A percentile compares a stretch with the other conserved stretches of the same genome.
Conservation (phyloP, 23 tunicate species). For the Halocynthia aurantium region DNA sequence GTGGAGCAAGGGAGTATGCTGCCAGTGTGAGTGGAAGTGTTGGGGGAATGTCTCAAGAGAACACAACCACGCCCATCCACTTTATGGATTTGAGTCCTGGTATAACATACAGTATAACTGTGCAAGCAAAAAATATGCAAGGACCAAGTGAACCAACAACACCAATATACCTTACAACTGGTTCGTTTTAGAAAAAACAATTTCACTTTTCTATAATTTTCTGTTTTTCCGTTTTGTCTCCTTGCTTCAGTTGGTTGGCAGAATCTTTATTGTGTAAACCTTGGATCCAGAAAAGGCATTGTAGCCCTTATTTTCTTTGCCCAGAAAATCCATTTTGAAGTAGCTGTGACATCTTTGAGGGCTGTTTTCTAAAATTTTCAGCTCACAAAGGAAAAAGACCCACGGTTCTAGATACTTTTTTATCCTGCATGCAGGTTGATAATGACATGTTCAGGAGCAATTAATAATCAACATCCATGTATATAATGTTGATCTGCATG, state of each 20-base stretch:
- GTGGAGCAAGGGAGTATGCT: conserved; percentile 22
- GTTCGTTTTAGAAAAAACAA: background rate
- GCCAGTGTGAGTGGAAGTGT: conserved; percentile 7
- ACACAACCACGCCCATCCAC: background rate
- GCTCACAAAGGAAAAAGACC: too few relatives aligned
- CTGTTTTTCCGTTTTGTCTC: background rate
- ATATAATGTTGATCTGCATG: too few relatives aligned
- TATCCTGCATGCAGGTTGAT: too few relatives aligned
- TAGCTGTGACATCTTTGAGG: too few relatives aligned
- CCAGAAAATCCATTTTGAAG: too few relatives aligned
- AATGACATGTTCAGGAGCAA: too few relatives aligned
- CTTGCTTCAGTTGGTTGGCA: background rate
- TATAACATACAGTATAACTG: conserved; percentile 25
- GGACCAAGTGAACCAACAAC: background rate
- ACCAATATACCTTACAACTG: conserved; percentile 6
- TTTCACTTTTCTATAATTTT: background rate
- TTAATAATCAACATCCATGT: too few relatives aligned
- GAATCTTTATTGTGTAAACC: too few relatives aligned
- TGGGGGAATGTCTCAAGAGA: background rate
- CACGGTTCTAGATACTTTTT: too few relatives aligned
- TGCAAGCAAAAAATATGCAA: background rate
- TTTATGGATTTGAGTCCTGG: conserved; percentile 32
- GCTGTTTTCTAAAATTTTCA: too few relatives aligned
- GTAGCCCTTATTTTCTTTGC: background rate
- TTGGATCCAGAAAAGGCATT: background rate